These are phyloP conservation scores for Melanophora roralis DNA, from an alignment of 2,888 invertebrate genomes.

Conservation along the genomic window DNA sequence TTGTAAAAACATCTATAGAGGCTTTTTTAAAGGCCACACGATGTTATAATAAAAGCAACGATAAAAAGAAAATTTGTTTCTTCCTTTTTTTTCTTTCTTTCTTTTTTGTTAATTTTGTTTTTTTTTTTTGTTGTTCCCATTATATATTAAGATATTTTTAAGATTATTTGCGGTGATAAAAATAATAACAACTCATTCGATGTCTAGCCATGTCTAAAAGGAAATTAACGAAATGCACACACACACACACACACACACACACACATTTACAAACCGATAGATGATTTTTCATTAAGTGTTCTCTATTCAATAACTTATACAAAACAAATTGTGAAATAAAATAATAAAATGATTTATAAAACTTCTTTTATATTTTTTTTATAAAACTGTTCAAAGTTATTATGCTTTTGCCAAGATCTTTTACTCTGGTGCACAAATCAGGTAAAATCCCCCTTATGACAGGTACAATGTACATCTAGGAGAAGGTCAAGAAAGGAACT, in stretches of 20 bases:
- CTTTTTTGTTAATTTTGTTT: neutral
- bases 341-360: too few species aligned
- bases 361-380: too few species aligned
- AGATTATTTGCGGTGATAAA: slow-evolving; percentile 38
- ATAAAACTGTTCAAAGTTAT: too few species aligned
- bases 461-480: too few species aligned
- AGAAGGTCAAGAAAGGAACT: too few species aligned
- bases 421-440: too few species aligned
- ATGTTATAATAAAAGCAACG: slow-evolving; percentile 39
- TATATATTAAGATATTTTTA: slow-evolving; percentile 36
- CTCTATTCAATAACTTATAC: too few species aligned
- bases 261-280: too few species aligned
- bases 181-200: slow-evolving; percentile 24
- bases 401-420: too few species aligned
- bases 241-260: neutral
- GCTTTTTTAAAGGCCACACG: neutral
- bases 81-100: neutral
- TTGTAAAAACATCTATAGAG: neutral
- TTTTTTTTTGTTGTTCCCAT: neutral
- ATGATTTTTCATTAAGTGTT: too few species aligned
- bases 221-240: neutral
- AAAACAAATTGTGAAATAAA: too few species aligned
- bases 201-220: slow-evolving; percentile 15
- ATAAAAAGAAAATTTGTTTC: slow-evolving; percentile 28
- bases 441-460: too few species aligned